Conservation (phyloP, 2,113 vertebrate genomes). For the Balaenoptera acutorostrata region DNA sequence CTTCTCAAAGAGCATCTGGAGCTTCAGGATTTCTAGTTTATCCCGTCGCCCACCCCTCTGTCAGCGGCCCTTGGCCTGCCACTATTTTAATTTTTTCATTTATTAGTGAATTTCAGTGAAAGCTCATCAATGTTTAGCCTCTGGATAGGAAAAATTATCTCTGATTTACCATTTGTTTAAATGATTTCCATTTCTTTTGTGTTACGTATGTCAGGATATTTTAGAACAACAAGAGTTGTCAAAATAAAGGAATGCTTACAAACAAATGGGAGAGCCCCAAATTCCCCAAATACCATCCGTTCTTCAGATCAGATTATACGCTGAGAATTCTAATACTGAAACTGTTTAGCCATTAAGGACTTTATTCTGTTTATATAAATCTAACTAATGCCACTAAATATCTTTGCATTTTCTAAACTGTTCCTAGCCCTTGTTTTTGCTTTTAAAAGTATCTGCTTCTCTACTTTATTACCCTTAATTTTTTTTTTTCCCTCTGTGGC, state of each 20-base stretch:
- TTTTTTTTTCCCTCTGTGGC: neutral
- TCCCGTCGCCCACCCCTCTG: neutral
- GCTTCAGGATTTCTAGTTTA: neutral
- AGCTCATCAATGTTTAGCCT: neutral
- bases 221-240: neutral
- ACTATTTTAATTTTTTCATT: neutral
- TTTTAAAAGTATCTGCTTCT: neutral
- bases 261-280: neutral
- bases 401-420: neutral
- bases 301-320: neutral
- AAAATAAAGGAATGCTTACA: neutral
- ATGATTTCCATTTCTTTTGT: neutral
- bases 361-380: neutral
- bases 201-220: neutral
- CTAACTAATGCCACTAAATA: neutral
- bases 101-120: neutral
- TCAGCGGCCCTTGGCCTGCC: neutral
- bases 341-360: neutral
- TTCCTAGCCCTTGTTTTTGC: neutral
- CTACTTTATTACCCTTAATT: neutral
- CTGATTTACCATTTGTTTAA: neutral
- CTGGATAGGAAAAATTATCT: neutral
- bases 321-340: neutral
- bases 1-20: neutral
- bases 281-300: neutral